Evolutionary conservation across 2,113 vertebrate genomes (phyloP).

Genomic region (Dryoscopus gambensis): DNA sequence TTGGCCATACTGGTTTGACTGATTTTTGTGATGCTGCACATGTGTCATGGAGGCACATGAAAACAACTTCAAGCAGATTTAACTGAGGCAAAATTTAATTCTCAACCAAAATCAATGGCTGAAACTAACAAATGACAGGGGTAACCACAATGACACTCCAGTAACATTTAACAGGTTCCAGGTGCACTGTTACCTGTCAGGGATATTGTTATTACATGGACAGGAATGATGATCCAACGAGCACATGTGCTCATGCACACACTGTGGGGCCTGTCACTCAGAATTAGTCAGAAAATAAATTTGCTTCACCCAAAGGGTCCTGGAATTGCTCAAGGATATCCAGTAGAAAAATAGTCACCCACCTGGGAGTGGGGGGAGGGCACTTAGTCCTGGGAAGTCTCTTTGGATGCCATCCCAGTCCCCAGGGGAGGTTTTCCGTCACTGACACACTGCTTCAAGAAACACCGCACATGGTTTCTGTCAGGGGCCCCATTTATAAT

Average conservation of each 20-base stretch:
- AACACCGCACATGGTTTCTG: background rate
- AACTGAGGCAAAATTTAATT: background rate
- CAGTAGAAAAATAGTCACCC: background rate
- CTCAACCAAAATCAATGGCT: background rate
- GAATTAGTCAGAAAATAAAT: background rate
- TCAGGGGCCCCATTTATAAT: background rate
- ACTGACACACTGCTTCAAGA: too few species aligned
- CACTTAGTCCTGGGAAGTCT: background rate
- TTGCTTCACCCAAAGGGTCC: background rate
- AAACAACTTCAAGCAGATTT: background rate
- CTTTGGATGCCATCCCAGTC: background rate
- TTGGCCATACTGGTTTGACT: background rate
- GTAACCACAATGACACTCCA: background rate
- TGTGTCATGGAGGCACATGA: background rate
- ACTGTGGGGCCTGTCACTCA: background rate
- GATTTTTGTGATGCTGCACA: background rate
- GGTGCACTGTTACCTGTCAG: too few species aligned
- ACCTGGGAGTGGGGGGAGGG: too few species aligned
- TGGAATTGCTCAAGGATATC: background rate
- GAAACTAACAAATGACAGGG: fast-evolving
- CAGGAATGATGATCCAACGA: background rate
- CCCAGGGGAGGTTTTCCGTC: background rate
- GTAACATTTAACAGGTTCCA: background rate
- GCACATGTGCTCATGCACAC: too few species aligned
- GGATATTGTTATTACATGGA: background rate